A percentile compares a stretch with the other conserved stretches of the same genome.
Conservation (phyloP, 2,888 invertebrate species). For the Nomada fucata region DNA sequence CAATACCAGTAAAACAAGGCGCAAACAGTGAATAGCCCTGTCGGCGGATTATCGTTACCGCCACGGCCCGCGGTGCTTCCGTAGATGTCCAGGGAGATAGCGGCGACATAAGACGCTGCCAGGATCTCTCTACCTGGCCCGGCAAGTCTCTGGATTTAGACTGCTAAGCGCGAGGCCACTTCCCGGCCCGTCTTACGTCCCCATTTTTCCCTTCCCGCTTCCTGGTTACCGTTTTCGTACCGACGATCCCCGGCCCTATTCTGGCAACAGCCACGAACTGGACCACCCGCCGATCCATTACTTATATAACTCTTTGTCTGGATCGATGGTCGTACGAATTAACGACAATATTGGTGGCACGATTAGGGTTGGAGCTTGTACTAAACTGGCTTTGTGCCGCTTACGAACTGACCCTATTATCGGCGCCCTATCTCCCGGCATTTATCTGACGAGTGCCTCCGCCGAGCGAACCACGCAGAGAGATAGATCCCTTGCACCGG, state of each 20-base stretch:
- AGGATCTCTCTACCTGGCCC: slow-evolving; percentile 71
- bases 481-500: background rate
- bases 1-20: slow-evolving; percentile 82
- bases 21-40: slow-evolving; percentile 74
- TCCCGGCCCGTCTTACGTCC: slow-evolving; percentile 6
- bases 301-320: slow-evolving; percentile 65
- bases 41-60: slow-evolving; percentile 42
- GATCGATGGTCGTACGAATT: slow-evolving; percentile 64
- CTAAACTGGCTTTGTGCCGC: slow-evolving; percentile 72
- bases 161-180: slow-evolving; percentile 66
- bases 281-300: slow-evolving; percentile 74
- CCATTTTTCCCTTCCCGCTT: slow-evolving; percentile 11
- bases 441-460: slow-evolving; percentile 44
- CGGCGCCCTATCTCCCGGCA: slow-evolving; percentile 53
- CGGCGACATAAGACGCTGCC: slow-evolving; percentile 73
- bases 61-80: background rate
- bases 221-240: background rate
- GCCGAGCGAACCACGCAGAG: background rate
- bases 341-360: slow-evolving; percentile 72
- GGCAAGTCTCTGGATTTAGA: slow-evolving; percentile 70
- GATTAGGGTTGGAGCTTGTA: slow-evolving; percentile 66
- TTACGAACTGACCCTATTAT: slow-evolving; percentile 74
- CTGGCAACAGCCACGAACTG: slow-evolving; percentile 48
- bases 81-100: slow-evolving; percentile 76
- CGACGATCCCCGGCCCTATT: background rate